A percentile compares a stretch with the other conserved stretches of the same genome.
Evolutionary conservation across 1,140 invertebrate genomes (phyloP).

Genomic region (Drosophila arawakana): DNA sequence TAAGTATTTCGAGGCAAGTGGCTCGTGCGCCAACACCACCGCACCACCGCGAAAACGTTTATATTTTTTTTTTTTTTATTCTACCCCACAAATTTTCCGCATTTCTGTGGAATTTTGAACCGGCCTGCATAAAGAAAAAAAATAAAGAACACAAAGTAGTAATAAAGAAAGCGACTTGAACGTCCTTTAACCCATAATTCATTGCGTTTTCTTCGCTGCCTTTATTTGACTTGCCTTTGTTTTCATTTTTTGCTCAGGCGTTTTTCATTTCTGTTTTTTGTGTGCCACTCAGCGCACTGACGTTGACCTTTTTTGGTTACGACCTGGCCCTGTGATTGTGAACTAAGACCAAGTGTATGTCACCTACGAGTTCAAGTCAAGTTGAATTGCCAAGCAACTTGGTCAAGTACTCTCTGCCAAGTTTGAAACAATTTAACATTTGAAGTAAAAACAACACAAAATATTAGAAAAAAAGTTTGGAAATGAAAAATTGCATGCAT

Average conservation of each 20-base stretch:
- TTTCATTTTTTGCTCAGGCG: conserved; percentile 17
- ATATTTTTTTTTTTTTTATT: not conserved
- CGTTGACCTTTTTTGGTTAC: conserved; percentile 42
- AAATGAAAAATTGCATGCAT: not conserved
- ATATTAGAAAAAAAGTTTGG: not conserved
- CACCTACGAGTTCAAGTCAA: conserved; percentile 14
- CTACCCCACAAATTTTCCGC: conserved; percentile 19
- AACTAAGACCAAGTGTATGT: not conserved
- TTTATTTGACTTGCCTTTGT: conserved; percentile 32
- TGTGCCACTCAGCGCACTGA: conserved; percentile 21
- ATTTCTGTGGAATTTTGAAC: conserved; percentile 35
- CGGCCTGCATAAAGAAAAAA: conserved; percentile 14
- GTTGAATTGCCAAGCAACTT: conserved; percentile 29
- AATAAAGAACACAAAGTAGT: not conserved
- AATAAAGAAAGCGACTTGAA: conserved; percentile 22
- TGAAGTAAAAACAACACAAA: not conserved
- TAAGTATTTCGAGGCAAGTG: conserved; percentile 47
- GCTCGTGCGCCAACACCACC: conserved; percentile 30
- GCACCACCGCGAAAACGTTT: conserved; percentile 15
- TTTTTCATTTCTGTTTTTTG: not conserved
- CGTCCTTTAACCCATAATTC: conserved; percentile 36
- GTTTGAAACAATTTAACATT: conserved; percentile 19
- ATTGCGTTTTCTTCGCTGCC: not conserved
- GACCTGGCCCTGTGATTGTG: conserved; percentile 1
- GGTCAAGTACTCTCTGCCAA: conserved; percentile 16